These are phyloP conservation scores for Tetrax tetrax DNA, from an alignment of 2,113 vertebrate species.

Conservation along the genomic window DNA sequence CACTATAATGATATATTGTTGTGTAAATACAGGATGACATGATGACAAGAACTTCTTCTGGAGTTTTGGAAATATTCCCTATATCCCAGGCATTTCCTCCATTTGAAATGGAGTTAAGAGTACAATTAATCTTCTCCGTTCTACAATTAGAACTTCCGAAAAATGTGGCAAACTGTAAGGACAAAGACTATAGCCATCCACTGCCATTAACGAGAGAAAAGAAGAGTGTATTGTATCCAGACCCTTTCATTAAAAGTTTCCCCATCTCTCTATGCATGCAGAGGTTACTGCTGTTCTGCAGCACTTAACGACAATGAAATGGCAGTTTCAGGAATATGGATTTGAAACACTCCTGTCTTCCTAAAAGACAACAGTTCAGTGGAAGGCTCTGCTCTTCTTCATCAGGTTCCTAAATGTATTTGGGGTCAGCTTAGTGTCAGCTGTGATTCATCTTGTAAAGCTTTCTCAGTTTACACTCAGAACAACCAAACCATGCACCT, in stretches of 20 bases:
- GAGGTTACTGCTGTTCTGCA: slow-evolving; percentile 48
- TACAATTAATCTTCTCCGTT: background rate
- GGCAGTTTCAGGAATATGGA: slow-evolving; percentile 39
- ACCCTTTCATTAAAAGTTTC: slow-evolving; percentile 58
- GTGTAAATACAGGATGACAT: background rate
- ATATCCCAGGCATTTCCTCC: background rate
- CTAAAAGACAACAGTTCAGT: slow-evolving; percentile 20
- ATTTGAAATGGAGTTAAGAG: background rate
- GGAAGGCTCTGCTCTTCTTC: slow-evolving; percentile 33
- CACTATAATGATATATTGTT: background rate
- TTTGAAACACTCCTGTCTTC: slow-evolving; percentile 33
- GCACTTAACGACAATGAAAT: slow-evolving; percentile 31
- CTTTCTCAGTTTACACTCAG: slow-evolving; percentile 45
- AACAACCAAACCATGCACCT: background rate
- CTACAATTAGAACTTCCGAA: slow-evolving; percentile 15
- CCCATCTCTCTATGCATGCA: background rate
- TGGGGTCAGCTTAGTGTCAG: slow-evolving; percentile 51
- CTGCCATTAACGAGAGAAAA: slow-evolving; percentile 7
- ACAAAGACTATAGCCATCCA: background rate
- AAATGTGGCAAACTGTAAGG: background rate
- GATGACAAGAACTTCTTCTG: background rate
- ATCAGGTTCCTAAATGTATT: slow-evolving; percentile 48
- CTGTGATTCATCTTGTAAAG: slow-evolving; percentile 50
- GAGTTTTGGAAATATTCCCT: background rate
- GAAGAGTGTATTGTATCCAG: background rate